Evolutionary conservation across 1,140 invertebrate species (phyloP), one percentile per base, ranked within the genome.

Genomic region (Drosophila obscura): DNA sequence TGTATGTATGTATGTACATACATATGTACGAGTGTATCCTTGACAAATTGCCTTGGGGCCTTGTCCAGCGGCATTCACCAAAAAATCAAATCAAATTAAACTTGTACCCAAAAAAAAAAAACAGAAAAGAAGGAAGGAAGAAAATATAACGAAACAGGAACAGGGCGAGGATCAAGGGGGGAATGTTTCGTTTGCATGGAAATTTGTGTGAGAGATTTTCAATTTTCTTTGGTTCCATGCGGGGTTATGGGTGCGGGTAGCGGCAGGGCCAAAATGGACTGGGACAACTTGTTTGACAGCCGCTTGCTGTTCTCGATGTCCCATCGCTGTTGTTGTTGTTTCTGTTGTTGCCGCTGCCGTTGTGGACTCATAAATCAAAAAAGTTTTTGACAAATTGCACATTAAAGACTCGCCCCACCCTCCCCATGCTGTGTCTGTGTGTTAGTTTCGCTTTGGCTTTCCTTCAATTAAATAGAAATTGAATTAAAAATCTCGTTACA

Each of bases 371-470:
- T 88, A 88, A 88, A 88, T 88, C 83, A 88, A 88, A 88, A 77
- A 87, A 88, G 59, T 88, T 88, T 74, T 80, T 88, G 83, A 88
- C 83, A 88, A 88, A 88, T 88, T 88, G 80, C 83, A 88, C 83
- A 87, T 87, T 87, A 87, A 87, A 88, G 82, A 58, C 82, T 52
- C 57, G 55, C n/a, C 11, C 39, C 8, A 6, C 31, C 8, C 31
- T 2, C 31, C 1, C 7, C 31, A 3, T 2, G 0, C 11, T 78
- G 65, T 51, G 56, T 51, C 35, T 60, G 56, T 53, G 26, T 55
- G 24, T 50, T 46, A 22, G 55, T 43, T 35, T 41, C 35, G 22
- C n/a, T 50, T 16, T 49, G 53, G 31, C 24, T 62, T 65, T 53
- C 62, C 52, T 67, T 69, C 49, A 49, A 56, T 66, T 77, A 72